Base-by-base conservation (phyloP, 2,113 vertebrate species). In the Oreochromis niloticus region DNA sequence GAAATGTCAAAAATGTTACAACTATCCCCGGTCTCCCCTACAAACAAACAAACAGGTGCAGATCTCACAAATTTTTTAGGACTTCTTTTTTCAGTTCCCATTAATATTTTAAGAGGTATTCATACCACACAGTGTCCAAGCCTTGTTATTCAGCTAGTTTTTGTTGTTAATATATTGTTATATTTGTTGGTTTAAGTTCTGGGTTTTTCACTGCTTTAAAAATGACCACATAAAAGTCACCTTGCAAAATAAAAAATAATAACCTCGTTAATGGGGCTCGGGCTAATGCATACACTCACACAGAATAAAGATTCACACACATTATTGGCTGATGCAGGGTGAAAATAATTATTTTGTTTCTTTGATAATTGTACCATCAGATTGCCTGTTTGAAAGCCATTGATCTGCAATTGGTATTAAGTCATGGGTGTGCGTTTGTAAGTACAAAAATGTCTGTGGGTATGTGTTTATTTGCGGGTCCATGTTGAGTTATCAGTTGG, bases 341-440 rank as follows among this genome's bases (percentile, higher is more conserved):
- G 59, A 75, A 90, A 91, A 91, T 81, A 82, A 88, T 92, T 89
- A 68, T 56, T 85, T 68, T 83, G 81, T 88, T 90, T 85, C 80
- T 88, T 88, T 92, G 88, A 92, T 94, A 89, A 92, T 84, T 88
- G 32, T 63, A 57, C 82, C 86, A 91, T 91, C 85, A 90, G 75
- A 82, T 80, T 73, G n/a, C 81, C 80, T 79, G 79, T 81, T 30
- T 5, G 7, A 81, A 75, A 50, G 16, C 80, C 80, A 80, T 63
- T 88, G 50, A 66, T 87, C 91, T 92, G 84, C 63, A 80, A 56
- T 16, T 54, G 34, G 66, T 46, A 41, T 90, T 63, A 80, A 88
- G 34, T 89, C 84, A 81, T 85, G 30, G 14, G 39, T 84, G 54
- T 84, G 43, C 85, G 14, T 83, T 52, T 73, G 46, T 46, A 16